A percentile compares a stretch with the other conserved stretches of the same genome.
Conservation (phyloP, 2,113 vertebrate species). For the Telmatochromis sp. region DNA sequence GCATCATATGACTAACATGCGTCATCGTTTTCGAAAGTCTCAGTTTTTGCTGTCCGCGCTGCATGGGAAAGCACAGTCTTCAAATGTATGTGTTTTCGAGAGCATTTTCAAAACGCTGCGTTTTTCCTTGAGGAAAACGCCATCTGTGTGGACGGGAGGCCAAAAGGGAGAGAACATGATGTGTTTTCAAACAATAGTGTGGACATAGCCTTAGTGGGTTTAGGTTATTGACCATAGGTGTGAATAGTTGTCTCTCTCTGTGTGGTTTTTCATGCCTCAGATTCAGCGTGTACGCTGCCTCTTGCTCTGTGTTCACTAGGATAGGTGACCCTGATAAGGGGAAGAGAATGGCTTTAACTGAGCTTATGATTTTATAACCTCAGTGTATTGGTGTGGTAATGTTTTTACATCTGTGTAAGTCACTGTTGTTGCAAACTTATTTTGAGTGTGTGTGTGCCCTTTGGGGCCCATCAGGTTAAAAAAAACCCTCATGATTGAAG, state of each 20-base stretch:
- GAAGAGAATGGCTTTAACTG: not conserved
- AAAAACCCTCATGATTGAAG: fast-evolving
- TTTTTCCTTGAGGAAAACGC: not conserved
- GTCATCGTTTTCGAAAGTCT: too few relatives aligned
- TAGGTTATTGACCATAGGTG: not conserved
- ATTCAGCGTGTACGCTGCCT: not conserved
- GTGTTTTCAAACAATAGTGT: not conserved
- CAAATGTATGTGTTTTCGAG: not conserved
- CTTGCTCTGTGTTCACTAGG: not conserved
- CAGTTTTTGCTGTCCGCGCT: too few relatives aligned
- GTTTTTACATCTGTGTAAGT: not conserved
- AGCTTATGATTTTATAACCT: not conserved
- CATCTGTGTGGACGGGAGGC: not conserved
- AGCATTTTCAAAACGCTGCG: not conserved
- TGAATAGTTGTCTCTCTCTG: not conserved
- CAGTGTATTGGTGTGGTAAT: not conserved
- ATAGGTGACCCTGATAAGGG: not conserved
- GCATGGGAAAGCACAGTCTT: not conserved
- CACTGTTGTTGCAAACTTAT: not conserved
- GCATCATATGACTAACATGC: not conserved
- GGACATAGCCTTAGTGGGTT: not conserved
- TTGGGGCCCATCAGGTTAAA: not conserved
- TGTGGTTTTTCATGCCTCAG: not conserved
- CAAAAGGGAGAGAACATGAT: not conserved
- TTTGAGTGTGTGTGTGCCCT: not conserved